These are phyloP conservation scores for Leptocoma aspasia DNA, from an alignment of 2,113 vertebrate genomes.

Conservation along the genomic window DNA sequence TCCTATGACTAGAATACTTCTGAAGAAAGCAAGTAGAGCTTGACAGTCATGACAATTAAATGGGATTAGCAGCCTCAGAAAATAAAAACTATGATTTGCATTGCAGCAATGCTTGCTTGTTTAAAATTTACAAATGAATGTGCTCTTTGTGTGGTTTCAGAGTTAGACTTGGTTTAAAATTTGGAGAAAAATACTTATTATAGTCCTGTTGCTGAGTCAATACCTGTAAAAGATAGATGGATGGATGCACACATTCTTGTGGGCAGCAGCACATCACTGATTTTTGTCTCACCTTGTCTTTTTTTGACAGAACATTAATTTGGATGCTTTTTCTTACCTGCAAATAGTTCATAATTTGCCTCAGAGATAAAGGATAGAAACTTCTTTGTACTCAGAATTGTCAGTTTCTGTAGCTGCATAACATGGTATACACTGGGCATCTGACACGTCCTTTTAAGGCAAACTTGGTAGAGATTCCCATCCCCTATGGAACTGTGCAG, in stretches of 20 bases:
- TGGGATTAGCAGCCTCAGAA: not conserved
- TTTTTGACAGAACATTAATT: not conserved
- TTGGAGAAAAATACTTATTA: not conserved
- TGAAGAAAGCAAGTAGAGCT: not conserved
- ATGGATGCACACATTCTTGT: not conserved
- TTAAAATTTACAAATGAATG: not conserved
- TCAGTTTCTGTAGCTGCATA: constrained; percentile 24
- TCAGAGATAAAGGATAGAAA: not conserved
- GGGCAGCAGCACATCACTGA: not conserved
- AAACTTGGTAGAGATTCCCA: constrained; percentile 56
- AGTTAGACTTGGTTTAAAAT: not conserved
- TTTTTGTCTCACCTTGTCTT: not conserved
- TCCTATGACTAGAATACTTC: not conserved
- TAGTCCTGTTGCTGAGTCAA: not conserved
- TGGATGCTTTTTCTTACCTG: not conserved
- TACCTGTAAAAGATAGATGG: not conserved
- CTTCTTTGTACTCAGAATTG: not conserved
- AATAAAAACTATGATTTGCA: not conserved
- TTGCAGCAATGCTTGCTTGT: not conserved
- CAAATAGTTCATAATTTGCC: not conserved
- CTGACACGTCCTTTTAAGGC: constrained; percentile 61
- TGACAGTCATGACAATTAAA: not conserved
- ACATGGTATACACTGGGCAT: not conserved
- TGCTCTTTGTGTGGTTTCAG: not conserved
- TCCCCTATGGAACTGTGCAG: constrained; percentile 35